Evolutionary conservation across 2,888 invertebrate species (phyloP).

Genomic region (Parnassius smintheus): DNA sequence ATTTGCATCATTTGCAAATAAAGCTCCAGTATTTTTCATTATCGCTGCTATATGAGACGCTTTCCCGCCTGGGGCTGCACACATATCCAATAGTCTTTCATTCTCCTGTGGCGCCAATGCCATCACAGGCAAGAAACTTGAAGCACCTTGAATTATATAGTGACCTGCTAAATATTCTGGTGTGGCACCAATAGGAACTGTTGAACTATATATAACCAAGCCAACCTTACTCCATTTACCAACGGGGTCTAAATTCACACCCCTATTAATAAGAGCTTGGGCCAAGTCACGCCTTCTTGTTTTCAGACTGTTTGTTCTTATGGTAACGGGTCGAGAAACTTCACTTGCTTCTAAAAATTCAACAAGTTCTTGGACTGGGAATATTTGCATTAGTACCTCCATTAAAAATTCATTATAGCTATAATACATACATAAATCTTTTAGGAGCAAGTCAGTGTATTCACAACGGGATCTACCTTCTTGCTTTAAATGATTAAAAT

Average conservation of each 20-base stretch:
- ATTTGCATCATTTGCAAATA: slow-evolving; percentile 98
- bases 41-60: slow-evolving; percentile 98
- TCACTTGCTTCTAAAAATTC: slow-evolving; percentile 99
- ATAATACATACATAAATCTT: slow-evolving; percentile 96
- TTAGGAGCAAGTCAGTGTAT: slow-evolving; percentile 88
- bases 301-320: slow-evolving; percentile 97
- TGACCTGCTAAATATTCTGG: slow-evolving; percentile 99
- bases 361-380: slow-evolving; percentile 91
- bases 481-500: slow-evolving; percentile 87
- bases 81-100: slow-evolving; percentile 97
- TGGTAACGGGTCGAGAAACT: slow-evolving; percentile 95
- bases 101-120: slow-evolving; percentile 98
- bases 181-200: slow-evolving; percentile 98
- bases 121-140: slow-evolving; percentile 98
- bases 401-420: slow-evolving; percentile 98
- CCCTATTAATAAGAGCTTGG: slow-evolving; percentile 96
- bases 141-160: slow-evolving; percentile 97
- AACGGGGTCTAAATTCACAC: slow-evolving; percentile 98
- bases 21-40: slow-evolving; percentile 98
- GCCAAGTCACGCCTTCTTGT: slow-evolving; percentile 95
- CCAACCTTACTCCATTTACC: slow-evolving; percentile 99
- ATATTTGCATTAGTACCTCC: slow-evolving; percentile 94
- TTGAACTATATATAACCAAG: slow-evolving; percentile 96
- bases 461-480: slow-evolving; percentile 87
- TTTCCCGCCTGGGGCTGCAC: slow-evolving; percentile 99